Percentiles rank a stretch among this genome's conserved stretches.
Conservation (phyloP, 2,888 invertebrate genomes). For the Drosophila affinis region DNA sequence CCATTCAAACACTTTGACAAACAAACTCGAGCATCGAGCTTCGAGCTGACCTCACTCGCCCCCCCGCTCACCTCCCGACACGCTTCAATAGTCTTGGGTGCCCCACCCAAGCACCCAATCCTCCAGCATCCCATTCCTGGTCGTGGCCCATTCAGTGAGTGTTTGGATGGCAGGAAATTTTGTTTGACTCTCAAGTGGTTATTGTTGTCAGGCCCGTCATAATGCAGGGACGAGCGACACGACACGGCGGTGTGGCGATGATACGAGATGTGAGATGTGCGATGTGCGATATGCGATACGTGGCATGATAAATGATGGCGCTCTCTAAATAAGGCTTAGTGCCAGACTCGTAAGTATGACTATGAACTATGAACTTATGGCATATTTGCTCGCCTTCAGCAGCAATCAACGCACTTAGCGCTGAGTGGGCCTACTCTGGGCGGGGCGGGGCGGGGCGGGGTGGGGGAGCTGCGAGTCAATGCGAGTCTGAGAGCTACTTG, state of each 20-base stretch:
- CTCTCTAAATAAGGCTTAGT: conserved; percentile 52
- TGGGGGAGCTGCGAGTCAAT: conserved; percentile 42
- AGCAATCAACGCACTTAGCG: conserved; percentile 61
- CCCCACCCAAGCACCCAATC: background rate
- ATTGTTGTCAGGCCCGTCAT: conserved; percentile 72
- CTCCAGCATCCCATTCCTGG: background rate
- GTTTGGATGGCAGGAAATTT: conserved; percentile 47
- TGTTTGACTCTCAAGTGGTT: conserved; percentile 65
- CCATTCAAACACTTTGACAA: conserved; percentile 25
- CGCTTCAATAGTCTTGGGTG: conserved; percentile 3
- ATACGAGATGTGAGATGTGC: conserved; percentile 30
- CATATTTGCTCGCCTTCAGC: conserved; percentile 54
- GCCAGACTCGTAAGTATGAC: conserved; percentile 24
- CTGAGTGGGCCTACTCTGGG: conserved; percentile 43
- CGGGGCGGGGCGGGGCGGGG: conserved; percentile 3
- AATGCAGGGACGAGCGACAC: conserved; percentile 48
- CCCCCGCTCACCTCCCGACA: too few relatives aligned
- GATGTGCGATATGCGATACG: conserved; percentile 22
- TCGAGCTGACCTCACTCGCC: conserved; percentile 17
- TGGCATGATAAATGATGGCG: conserved; percentile 63
- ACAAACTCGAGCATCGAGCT: conserved; percentile 7
- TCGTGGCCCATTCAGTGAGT: conserved; percentile 12
- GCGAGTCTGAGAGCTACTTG: conserved; percentile 33
- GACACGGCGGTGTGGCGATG: conserved; percentile 41
- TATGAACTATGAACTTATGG: conserved; percentile 44